Percentiles rank a stretch among this genome's conserved stretches.
phyloP scores from a whole-genome alignment of 2,888 invertebrate species.

The Pediacus dermestoides region DNA sequence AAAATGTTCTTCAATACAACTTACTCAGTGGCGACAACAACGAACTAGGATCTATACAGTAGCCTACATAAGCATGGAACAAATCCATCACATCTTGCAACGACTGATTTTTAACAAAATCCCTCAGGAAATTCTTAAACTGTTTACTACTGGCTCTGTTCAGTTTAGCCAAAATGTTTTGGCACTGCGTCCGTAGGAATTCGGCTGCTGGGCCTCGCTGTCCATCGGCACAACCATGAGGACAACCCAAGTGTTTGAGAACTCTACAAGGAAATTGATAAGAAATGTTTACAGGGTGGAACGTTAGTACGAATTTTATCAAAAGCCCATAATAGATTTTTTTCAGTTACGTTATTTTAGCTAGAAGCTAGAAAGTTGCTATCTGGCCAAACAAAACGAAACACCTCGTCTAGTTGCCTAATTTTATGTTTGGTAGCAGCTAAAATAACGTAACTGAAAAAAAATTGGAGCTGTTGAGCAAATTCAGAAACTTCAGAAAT shows the following conservation, averaged over 20 bases:
- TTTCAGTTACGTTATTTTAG: too few relatives aligned
- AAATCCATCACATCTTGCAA: slow-evolving; percentile 86
- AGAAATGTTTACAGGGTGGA: too few relatives aligned
- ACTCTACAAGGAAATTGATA: slow-evolving; percentile 67
- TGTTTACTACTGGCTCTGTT: slow-evolving; percentile 64
- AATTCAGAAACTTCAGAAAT: slow-evolving; percentile 2
- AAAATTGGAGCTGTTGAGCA: too few relatives aligned
- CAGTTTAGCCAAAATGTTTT: slow-evolving; percentile 71
- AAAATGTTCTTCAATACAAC: slow-evolving; percentile 42
- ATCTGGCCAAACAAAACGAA: too few relatives aligned
- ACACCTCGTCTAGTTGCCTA: too few relatives aligned
- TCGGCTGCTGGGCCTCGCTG: slow-evolving; percentile 86
- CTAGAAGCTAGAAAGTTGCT: too few relatives aligned
- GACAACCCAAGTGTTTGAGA: slow-evolving; percentile 87
- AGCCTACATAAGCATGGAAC: slow-evolving; percentile 92
- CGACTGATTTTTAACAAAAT: slow-evolving; percentile 74
- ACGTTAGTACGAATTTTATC: too few relatives aligned
- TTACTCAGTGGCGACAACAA: slow-evolving; percentile 84
- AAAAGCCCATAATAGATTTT: too few relatives aligned
- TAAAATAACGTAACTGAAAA: too few relatives aligned
- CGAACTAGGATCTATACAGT: slow-evolving; percentile 87
- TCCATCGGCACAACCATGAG: slow-evolving; percentile 87
- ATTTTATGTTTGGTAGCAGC: too few relatives aligned
- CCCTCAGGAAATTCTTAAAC: slow-evolving; percentile 64
- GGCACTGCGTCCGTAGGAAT: slow-evolving; percentile 83